phyloP scores from a whole-genome alignment of 2,888 invertebrate genomes.

The Drosophila yooni region DNA sequence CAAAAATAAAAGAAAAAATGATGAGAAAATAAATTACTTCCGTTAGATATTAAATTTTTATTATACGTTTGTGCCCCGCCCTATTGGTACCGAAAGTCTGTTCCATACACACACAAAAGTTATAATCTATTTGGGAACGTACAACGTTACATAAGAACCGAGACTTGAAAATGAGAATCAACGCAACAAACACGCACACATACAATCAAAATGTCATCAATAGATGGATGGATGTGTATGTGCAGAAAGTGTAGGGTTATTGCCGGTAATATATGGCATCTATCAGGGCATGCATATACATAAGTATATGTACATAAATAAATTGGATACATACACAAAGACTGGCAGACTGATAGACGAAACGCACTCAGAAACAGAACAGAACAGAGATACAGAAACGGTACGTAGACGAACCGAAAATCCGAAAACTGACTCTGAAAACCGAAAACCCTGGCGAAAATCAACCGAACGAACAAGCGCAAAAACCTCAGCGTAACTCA shows the following conservation, averaged over 20 bases:
- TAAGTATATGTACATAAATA: conserved; percentile 19
- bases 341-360: conserved; percentile 39
- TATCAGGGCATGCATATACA: conserved; percentile 46
- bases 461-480: conserved; percentile 63
- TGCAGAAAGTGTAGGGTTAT: conserved; percentile 37
- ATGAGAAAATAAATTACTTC: neutral
- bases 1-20: neutral
- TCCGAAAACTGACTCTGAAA: conserved; percentile 30
- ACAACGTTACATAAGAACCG: conserved; percentile 54
- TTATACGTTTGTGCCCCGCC: conserved; percentile 30
- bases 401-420: conserved; percentile 46
- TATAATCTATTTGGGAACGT: conserved; percentile 33
- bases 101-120: conserved; percentile 12
- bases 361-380: conserved; percentile 55
- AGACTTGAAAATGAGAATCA: conserved; percentile 45
- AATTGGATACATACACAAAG: conserved; percentile 61
- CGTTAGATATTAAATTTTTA: conserved; percentile 6
- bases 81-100: conserved; percentile 1
- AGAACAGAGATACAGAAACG: conserved; percentile 55
- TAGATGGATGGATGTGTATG: conserved; percentile 22
- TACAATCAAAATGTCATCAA: conserved; percentile 22
- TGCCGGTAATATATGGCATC: conserved; percentile 67
- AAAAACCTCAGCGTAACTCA: conserved; percentile 74
- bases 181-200: conserved; percentile 17
- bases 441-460: conserved; percentile 55